Evolutionary conservation across 2,888 invertebrate genomes (phyloP), one percentile per base, ranked within the genome.

Genomic region (Leptinotarsa peninsularis): DNA sequence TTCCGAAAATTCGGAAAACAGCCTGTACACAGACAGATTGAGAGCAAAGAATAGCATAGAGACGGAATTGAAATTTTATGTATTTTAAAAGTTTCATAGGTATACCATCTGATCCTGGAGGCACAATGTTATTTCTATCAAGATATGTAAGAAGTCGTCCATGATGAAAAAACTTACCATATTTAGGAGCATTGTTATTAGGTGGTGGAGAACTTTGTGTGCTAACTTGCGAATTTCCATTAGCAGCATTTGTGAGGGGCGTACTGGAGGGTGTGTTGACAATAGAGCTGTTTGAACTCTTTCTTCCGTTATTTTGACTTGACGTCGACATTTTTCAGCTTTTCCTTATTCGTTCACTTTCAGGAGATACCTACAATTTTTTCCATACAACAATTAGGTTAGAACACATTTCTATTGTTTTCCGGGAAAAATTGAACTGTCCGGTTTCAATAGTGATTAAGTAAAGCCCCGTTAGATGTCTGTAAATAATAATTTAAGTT

Each of bases 161-260:
- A 66, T 15, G 10, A 10, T 43, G 43, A 58, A 54, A 54, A 66
- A 70, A 83, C 85, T 84, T 80, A 88, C 89, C 92, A 85, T 89
- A 90, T 84, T 90, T 90, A 3, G 90, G 90, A 58, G 90, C 90
- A 83, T 89, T 90, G 80, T 88, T 89, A 73, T 85, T 86, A 4
- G 86, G 87, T 58, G 88, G 88, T 54, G 88, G 86, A 67, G 86
- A 85, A 72, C 85, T 86, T 78, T 87, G 87, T 50, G 84, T 80
- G 49, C 82, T 83, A 58, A 79, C 82, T 73, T 83, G 84, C 50
- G 84, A 82, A 76, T 85, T 87, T 4, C 87, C 85, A 79, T 86
- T 86, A 66, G 79, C 78, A 21, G 83, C 78, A 69, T 83, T 85
- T 17, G 85, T 84, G 71, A 88, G 83, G n/a, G 88, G 88, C 49